Base-by-base conservation (phyloP, 2,888 invertebrate genomes). In the Pollenia griseotomentosa region DNA sequence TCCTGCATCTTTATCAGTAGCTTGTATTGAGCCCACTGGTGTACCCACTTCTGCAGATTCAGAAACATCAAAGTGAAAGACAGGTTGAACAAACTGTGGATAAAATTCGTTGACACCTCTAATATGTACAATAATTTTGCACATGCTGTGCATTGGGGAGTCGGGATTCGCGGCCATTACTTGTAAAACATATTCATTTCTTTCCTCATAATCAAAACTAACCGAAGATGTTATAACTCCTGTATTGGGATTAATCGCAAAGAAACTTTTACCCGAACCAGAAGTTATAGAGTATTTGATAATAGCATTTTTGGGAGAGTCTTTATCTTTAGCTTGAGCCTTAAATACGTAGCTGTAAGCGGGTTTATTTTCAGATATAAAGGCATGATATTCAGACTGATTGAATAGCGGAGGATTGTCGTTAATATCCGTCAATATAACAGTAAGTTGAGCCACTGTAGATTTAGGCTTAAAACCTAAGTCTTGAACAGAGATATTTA, bases 381-480 rank as follows among this genome's bases (percentile, higher is more conserved):
- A 96, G 0, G 97, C 97, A 89, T 96, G 95, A 91, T 97, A 98
- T 73, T 95, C 93, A 0, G 95, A 94, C 91, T 96, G 96, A 92
- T 97, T 96, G 91, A 99, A 99, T 14, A 94, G 94, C 0, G 99
- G 99, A 11, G 97, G 96, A 92, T 99, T 98, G 91, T 99, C 98
- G 91, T 98, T 99, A 53, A 98, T 97, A 92, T 99, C 99, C 0
- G 97, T 97, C 1, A 99, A 94, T 75, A 96, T 97, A 0, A 99
- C 96, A 0, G 97, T 97, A 9, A 98, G 94, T 89, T 96, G 96
- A 0, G 97, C 97, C 7, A 96, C 96, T 0, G 97, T 95, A 90
- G 95, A 95, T 89, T 95, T 95, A 0, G 97, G 95, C 89, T 97
- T 96, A 91, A 97, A 98, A 3, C 97, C 98, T 71, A 97, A 94